These are phyloP conservation scores for Coelopa frigida DNA, from an alignment of 1,140 invertebrate genomes.

Conservation along the genomic window DNA sequence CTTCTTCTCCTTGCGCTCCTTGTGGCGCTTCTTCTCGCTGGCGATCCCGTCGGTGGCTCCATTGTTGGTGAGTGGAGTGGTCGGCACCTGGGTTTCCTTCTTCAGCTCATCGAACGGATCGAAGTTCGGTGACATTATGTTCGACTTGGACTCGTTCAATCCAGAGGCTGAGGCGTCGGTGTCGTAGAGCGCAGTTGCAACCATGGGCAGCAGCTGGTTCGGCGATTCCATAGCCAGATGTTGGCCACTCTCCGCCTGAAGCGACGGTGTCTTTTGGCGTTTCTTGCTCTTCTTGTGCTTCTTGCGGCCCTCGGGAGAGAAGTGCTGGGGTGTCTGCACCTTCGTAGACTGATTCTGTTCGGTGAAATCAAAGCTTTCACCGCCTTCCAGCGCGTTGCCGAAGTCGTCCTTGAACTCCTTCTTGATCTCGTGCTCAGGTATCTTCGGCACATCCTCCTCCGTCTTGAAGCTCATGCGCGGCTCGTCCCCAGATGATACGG, in stretches of 20 bases:
- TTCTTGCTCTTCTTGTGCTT: slow-evolving; percentile 81
- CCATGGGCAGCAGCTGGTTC: no score
- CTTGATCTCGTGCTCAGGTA: slow-evolving; percentile 32
- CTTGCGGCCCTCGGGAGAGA: slow-evolving; percentile 52
- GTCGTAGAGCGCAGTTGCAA: no score
- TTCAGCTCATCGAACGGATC: slow-evolving; percentile 20
- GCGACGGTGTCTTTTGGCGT: slow-evolving; percentile 56
- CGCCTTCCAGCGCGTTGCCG: slow-evolving; percentile 7
- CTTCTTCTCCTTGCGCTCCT: slow-evolving; percentile 58
- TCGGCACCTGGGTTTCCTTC: slow-evolving; percentile 4
- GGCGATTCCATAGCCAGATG: no score
- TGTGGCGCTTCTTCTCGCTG: slow-evolving; percentile 55
- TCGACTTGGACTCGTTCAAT: no score
- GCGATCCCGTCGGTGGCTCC: neutral
- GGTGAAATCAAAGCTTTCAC: neutral
- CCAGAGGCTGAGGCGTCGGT: no score
- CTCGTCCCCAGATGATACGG: slow-evolving; percentile 26
- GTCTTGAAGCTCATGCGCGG: slow-evolving; percentile 16
- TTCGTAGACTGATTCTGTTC: slow-evolving; percentile 8
- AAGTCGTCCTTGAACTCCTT: slow-evolving; percentile 32
- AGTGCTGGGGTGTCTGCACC: slow-evolving; percentile 18
- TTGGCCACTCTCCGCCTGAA: neutral
- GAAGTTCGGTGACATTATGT: slow-evolving; percentile 4
- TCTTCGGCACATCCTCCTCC: slow-evolving; percentile 22
- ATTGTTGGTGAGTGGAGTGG: neutral